These are phyloP conservation scores for Marmota monax DNA, from an alignment of 2,113 vertebrate genomes.

Conservation along the genomic window DNA sequence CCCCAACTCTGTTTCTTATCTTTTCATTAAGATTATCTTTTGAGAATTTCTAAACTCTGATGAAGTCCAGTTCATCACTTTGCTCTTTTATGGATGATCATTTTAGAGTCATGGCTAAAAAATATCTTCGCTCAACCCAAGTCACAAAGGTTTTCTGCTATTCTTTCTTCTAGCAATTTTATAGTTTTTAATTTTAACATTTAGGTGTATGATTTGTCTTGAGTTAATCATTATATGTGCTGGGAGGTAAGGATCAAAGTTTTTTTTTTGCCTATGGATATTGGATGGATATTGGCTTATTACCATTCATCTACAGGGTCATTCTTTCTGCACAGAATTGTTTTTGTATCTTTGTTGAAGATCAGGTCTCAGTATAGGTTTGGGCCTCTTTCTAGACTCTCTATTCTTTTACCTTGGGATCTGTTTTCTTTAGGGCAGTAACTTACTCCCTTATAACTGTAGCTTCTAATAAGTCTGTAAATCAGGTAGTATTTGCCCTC, in stretches of 20 bases:
- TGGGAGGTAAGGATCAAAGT: background rate
- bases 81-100: background rate
- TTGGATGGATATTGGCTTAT: background rate
- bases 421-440: background rate
- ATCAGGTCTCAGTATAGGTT: background rate
- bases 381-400: background rate
- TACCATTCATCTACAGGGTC: background rate
- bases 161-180: background rate
- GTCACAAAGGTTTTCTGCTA: background rate
- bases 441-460: background rate
- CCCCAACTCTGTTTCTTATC: background rate
- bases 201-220: background rate
- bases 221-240: background rate
- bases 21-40: slow-evolving; percentile 28
- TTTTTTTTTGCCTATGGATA: background rate
- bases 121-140: background rate
- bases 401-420: background rate
- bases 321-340: background rate
- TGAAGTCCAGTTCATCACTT: background rate
- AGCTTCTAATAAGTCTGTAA: background rate
- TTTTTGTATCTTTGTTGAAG: slow-evolving; percentile 4
- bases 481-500: background rate
- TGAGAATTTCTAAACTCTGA: background rate
- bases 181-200: background rate
- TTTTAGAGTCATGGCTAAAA: background rate